phyloP scores from a whole-genome alignment of 2,797 vertebrate species.

The Potorous gilbertii region DNA sequence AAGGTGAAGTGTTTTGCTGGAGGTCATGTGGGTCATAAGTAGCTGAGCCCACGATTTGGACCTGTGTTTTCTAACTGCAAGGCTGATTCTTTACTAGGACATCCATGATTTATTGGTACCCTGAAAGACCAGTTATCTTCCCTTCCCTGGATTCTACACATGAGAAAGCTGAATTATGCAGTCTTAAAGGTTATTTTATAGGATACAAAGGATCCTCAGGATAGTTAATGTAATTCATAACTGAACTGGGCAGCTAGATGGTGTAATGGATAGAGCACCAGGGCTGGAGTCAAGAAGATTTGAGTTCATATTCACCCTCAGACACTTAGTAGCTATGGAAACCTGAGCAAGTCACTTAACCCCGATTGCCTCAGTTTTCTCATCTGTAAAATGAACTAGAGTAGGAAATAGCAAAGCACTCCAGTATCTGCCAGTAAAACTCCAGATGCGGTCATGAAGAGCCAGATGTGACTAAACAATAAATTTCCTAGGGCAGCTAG shows the following conservation, averaged over 20 bases:
- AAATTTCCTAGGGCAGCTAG: too few species aligned
- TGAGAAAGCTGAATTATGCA: background rate
- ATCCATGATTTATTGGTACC: slow-evolving; percentile 43
- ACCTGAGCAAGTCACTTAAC: too few species aligned
- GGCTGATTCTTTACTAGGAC: background rate
- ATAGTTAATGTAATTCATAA: background rate
- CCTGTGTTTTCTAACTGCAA: background rate
- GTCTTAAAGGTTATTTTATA: background rate
- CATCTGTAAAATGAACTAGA: too few species aligned
- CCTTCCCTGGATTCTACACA: background rate
- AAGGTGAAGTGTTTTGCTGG: background rate
- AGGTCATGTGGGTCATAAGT: background rate
- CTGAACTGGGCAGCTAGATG: background rate
- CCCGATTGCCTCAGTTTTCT: too few species aligned
- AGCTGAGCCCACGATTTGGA: background rate
- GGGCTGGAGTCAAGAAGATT: background rate
- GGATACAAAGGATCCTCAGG: background rate
- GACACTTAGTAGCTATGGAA: too few species aligned
- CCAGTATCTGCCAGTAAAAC: too few species aligned
- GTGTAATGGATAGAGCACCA: background rate
- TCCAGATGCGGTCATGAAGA: too few species aligned
- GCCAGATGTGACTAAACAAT: too few species aligned
- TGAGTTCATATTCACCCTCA: background rate
- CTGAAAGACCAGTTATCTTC: slow-evolving; percentile 36
- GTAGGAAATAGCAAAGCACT: too few species aligned